Base-by-base conservation (phyloP, 2,888 invertebrate genomes). In the Troides aeacus region DNA sequence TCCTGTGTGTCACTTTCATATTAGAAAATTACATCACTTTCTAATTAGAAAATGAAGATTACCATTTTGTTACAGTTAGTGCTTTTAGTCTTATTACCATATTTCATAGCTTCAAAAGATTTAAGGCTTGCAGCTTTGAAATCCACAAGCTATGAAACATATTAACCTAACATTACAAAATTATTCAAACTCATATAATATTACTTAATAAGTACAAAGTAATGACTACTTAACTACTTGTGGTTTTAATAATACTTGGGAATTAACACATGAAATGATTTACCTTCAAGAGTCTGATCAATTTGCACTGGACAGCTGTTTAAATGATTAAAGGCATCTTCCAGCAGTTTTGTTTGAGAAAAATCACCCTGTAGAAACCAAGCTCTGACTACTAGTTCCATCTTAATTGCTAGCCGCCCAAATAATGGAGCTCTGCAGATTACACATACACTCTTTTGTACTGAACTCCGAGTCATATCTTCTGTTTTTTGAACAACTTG, bases 391-490 rank as follows among this genome's bases (percentile, higher is more conserved):
- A 99, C 99, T 12, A 99, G 93, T 74, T 98, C 96, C 93, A 99
- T 95, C 92, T 99, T 99, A 74, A 98, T 97, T 84, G 98, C 97
- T 71, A 98, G 96, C 69, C 98, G 96, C 0, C 99, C 99, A 92
- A 97, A 99, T 17, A 99, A 93, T 6, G 99, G 99, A 74, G 96
- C 93, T 71, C 95, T 95, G 79, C 98, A 97, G 70, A 99, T 93
- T 23, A 99, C 97, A 92, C 99, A 99, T 0, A 99, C 99, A 80
- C 98, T 98, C 87, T 99, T 99, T 91, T 99, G 99, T 21, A 99
- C 99, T 5, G 99, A 98, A 80, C 98, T 98, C 77, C 99, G 94
- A 0, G 99, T 99, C 83, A 99, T 97, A 82, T 99, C 99, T 4
- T 97, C 97, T 3, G 98, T 97, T 77, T 96, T 96, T 83, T 97